These are phyloP conservation scores for Eremophila alpestris DNA, from an alignment of 2,797 vertebrate species.

Conservation along the genomic window DNA sequence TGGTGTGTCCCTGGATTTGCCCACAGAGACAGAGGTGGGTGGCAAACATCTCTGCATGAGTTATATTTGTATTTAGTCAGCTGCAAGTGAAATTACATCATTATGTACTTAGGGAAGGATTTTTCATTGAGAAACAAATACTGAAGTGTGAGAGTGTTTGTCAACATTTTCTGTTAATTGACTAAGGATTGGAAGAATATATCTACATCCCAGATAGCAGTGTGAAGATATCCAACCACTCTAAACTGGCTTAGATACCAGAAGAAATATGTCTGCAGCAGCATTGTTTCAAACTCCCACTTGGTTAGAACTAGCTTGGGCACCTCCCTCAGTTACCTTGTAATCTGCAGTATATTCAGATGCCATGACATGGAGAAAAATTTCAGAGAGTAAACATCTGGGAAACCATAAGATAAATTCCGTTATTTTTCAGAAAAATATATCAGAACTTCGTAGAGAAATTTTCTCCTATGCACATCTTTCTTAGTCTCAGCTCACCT, in stretches of 20 bases:
- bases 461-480: not conserved
- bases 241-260: not conserved
- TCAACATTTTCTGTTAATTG: slow-evolving; percentile 26
- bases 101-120: not conserved
- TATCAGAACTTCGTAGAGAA: not conserved
- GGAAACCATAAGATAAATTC: not conserved
- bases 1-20: not conserved
- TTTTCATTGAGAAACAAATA: slow-evolving; percentile 19
- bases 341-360: not conserved
- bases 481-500: not conserved
- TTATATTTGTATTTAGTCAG: not conserved
- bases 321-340: not conserved
- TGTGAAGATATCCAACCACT: not conserved
- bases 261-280: not conserved
- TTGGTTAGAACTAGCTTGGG: not conserved
- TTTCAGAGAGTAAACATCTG: not conserved
- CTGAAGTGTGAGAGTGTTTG: not conserved
- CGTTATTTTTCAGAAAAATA: not conserved
- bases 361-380: not conserved
- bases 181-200: not conserved
- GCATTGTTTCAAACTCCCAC: not conserved
- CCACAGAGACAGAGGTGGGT: not conserved
- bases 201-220: not conserved
- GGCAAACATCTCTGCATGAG: not conserved
- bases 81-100: not conserved